phyloP scores from a whole-genome alignment of 2,888 invertebrate species.

The Emmelina monodactyla region DNA sequence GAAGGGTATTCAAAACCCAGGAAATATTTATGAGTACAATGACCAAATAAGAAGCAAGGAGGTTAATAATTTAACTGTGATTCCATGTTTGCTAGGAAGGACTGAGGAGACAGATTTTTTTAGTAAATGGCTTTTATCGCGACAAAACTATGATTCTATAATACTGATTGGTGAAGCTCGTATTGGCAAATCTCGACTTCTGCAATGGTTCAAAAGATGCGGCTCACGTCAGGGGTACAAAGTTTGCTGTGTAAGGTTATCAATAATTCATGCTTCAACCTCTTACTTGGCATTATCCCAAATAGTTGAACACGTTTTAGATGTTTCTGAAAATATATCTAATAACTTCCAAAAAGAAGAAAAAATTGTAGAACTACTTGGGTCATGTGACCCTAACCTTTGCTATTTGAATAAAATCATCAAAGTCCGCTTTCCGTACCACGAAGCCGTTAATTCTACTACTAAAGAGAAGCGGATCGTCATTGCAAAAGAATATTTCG shows the following conservation, averaged over 20 bases:
- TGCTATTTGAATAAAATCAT: conserved; percentile 63
- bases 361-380: conserved; percentile 34
- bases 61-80: conserved; percentile 43
- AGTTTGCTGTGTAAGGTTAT: conserved; percentile 32
- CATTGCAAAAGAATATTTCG: conserved; percentile 43
- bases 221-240: conserved; percentile 28
- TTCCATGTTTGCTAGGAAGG: conserved; percentile 55
- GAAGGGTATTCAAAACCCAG: conserved; percentile 57
- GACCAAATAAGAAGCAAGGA: conserved; percentile 53
- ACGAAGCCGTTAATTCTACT: conserved; percentile 37
- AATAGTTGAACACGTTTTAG: conserved; percentile 46
- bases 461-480: conserved; percentile 37
- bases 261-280: conserved; percentile 50
- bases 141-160: conserved; percentile 56
- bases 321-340: conserved; percentile 33
- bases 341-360: conserved; percentile 54
- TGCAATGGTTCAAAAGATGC: conserved; percentile 55
- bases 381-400: conserved; percentile 42
- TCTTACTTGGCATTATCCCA: conserved; percentile 46
- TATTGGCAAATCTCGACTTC: conserved; percentile 65
- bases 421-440: conserved; percentile 58
- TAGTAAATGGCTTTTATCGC: conserved; percentile 31
- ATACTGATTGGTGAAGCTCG: conserved; percentile 62
- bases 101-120: conserved; percentile 53
- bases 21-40: conserved; percentile 66